Evolutionary conservation across 2,888 invertebrate genomes (phyloP).

Genomic region (Endotricha flammealis): DNA sequence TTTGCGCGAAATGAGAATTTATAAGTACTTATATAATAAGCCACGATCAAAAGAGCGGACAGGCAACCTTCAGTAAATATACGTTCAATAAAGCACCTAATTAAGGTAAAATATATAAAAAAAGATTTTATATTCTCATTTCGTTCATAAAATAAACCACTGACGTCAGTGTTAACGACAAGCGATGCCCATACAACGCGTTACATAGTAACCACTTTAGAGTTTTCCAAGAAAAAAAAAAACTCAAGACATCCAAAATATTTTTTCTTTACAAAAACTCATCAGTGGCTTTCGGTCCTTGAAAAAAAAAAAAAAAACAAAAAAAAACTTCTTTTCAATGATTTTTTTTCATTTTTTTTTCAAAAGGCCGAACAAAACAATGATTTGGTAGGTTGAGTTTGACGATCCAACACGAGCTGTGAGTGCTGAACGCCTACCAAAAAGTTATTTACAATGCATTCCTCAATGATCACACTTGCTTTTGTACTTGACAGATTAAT

Average conservation of each 20-base stretch:
- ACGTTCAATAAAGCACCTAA: no score
- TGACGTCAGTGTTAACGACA: constrained; percentile 72
- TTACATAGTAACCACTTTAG: constrained; percentile 35
- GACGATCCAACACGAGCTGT: constrained; percentile 49
- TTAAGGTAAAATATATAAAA: no score
- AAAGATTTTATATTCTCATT: constrained; percentile 21
- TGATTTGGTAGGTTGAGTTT: constrained; percentile 60
- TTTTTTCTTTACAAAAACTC: constrained; percentile 4
- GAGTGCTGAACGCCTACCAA: constrained; percentile 64
- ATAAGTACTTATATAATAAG: no score
- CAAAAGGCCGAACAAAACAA: constrained; percentile 33
- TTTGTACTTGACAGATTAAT: constrained; percentile 32
- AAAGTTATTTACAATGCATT: constrained; percentile 75
- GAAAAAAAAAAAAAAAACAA: constrained; percentile 23
- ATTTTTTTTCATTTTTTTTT: constrained; percentile 23
- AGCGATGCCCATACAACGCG: constrained; percentile 75
- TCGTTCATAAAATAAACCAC: constrained; percentile 42
- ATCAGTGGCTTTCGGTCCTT: constrained; percentile 29
- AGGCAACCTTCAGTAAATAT: no score
- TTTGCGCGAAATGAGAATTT: constrained; percentile 21
- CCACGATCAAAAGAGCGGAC: no score
- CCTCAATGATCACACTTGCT: constrained; percentile 55
- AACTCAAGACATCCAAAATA: constrained; percentile 28
- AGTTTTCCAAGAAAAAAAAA: constrained; percentile 30
- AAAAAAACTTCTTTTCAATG: constrained; percentile 16